phyloP scores from a whole-genome alignment of 2,888 invertebrate genomes.

The Caenorhabditis uteleia region DNA sequence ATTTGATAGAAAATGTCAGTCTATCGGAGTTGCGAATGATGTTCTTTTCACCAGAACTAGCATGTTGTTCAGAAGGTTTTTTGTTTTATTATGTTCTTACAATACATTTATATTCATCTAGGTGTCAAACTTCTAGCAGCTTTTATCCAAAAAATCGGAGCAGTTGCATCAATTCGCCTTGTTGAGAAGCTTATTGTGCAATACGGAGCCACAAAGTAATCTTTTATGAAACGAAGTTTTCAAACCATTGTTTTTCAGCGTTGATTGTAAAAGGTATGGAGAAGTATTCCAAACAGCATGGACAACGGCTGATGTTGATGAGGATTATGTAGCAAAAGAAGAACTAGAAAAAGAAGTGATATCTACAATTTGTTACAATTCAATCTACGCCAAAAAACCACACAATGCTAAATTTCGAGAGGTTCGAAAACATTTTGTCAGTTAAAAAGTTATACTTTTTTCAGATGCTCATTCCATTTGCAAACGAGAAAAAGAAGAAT shows the following conservation, averaged over 20 bases:
- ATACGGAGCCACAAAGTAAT: slow-evolving; percentile 13
- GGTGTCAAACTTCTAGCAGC: slow-evolving; percentile 18
- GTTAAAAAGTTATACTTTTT: neutral
- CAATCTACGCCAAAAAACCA: slow-evolving; percentile 16
- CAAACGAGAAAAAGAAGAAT: slow-evolving; percentile 9
- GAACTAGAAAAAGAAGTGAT: slow-evolving; percentile 20
- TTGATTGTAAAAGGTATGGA: slow-evolving; percentile 26
- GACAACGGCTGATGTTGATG: slow-evolving; percentile 12
- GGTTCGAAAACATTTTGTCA: slow-evolving; percentile 1
- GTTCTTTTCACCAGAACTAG: slow-evolving; percentile 13
- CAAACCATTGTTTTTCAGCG: slow-evolving; percentile 1
- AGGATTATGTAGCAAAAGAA: slow-evolving; percentile 18
- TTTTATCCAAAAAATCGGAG: slow-evolving; percentile 26
- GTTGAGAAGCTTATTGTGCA: slow-evolving; percentile 18
- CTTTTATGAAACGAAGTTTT: neutral
- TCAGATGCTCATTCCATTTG: slow-evolving; percentile 9
- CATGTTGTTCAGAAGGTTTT: slow-evolving; percentile 15
- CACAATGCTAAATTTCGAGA: slow-evolving; percentile 12
- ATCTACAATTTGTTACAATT: slow-evolving; percentile 3
- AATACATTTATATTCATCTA: neutral
- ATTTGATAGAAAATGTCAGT: slow-evolving; percentile 12
- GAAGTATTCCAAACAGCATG: slow-evolving; percentile 22
- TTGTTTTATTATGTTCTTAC: neutral
- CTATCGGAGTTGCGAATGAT: slow-evolving; percentile 15
- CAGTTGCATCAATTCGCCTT: slow-evolving; percentile 6